These are phyloP conservation scores for Notechis scutatus DNA, from an alignment of 2,113 vertebrate species.

Conservation along the genomic window DNA sequence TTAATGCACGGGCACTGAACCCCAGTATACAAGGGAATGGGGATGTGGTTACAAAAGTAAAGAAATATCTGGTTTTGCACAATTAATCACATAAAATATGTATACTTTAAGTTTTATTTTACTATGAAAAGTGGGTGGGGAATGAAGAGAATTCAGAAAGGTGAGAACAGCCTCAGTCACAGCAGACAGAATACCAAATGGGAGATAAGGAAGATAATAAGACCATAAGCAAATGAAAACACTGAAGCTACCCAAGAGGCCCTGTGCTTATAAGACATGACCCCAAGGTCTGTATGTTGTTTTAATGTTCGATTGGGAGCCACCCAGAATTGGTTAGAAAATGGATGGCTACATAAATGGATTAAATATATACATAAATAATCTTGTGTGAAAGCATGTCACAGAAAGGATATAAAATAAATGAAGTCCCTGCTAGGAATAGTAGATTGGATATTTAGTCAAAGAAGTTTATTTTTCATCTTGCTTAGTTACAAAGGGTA, in stretches of 20 bases:
- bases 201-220: neutral
- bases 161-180: neutral
- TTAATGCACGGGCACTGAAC: neutral
- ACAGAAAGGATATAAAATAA: neutral
- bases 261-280: neutral
- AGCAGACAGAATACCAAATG: neutral
- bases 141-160: neutral
- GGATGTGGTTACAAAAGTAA: neutral
- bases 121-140: neutral
- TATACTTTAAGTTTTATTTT: neutral
- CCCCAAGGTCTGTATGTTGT: neutral
- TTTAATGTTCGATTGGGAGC: neutral
- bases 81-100: neutral
- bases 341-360: neutral
- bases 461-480: neutral
- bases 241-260: neutral
- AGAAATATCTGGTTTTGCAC: conserved; percentile 1
- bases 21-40: neutral
- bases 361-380: neutral
- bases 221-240: neutral
- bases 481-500: neutral
- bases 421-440: neutral
- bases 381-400: neutral
- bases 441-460: neutral
- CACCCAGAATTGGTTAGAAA: neutral